Percentiles rank a stretch among this genome's conserved stretches.
Evolutionary conservation across 2,888 invertebrate species (phyloP).

Genomic region (Embidobia sp.): DNA sequence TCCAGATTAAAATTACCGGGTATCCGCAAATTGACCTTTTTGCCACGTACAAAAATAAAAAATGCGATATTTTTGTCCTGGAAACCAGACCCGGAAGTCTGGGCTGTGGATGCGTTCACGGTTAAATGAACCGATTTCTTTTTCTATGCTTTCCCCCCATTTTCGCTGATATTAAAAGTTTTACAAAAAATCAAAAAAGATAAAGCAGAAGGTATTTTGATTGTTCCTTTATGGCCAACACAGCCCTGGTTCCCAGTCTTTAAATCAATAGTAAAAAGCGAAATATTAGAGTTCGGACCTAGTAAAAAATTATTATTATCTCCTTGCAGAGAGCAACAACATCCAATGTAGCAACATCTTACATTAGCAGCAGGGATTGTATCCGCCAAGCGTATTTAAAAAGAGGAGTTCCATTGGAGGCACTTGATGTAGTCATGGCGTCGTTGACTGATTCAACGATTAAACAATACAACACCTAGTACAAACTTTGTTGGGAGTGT

Average conservation of each 20-base stretch:
- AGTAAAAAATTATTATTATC: slow-evolving; percentile 63
- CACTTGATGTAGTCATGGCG: neutral
- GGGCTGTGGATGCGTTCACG: slow-evolving; percentile 70
- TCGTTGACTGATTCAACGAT: neutral
- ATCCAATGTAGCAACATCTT: too few species aligned
- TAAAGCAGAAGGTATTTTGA: slow-evolving; percentile 68
- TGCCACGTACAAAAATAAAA: slow-evolving; percentile 66
- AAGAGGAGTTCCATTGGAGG: neutral
- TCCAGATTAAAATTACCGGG: too few species aligned
- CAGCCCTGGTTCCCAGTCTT: slow-evolving; percentile 53
- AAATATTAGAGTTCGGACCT: slow-evolving; percentile 65
- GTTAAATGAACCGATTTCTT: slow-evolving; percentile 38
- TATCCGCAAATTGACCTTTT: slow-evolving; percentile 67
- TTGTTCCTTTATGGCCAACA: slow-evolving; percentile 70
- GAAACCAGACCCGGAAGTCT: slow-evolving; percentile 65
- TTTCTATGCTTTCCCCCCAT: slow-evolving; percentile 72
- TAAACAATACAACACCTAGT: too few species aligned
- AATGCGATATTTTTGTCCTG: slow-evolving; percentile 70
- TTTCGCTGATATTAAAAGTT: slow-evolving; percentile 66
- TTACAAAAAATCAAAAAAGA: slow-evolving; percentile 70
- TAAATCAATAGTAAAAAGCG: slow-evolving; percentile 13
- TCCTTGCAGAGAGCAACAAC: slow-evolving; percentile 63
- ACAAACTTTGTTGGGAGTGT: too few species aligned
- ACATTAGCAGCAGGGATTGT: too few species aligned
- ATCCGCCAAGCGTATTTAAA: neutral